These are phyloP conservation scores for Ephialtes manifestator DNA, from an alignment of 2,888 invertebrate species.

Conservation along the genomic window DNA sequence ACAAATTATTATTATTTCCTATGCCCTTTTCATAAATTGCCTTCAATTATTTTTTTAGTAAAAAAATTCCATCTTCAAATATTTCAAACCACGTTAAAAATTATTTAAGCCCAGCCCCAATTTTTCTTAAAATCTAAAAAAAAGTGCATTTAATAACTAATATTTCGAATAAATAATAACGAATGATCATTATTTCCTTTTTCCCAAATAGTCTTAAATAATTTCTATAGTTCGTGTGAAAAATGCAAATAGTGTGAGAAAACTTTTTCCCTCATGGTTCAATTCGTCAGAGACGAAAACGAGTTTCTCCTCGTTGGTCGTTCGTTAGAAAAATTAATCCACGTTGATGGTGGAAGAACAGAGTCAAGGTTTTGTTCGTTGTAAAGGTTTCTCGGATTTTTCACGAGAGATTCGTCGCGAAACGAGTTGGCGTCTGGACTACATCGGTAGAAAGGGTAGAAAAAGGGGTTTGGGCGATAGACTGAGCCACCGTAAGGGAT, in stretches of 20 bases:
- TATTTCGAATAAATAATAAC: too few relatives aligned
- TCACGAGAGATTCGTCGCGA: slow-evolving; percentile 46
- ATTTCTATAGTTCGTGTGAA: slow-evolving; percentile 32
- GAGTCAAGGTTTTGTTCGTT: slow-evolving; percentile 60
- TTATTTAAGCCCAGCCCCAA: neutral
- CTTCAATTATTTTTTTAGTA: slow-evolving; percentile 11
- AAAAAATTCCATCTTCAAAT: too few relatives aligned
- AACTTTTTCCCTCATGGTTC: slow-evolving; percentile 17
- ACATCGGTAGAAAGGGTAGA: neutral
- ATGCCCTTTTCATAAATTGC: neutral
- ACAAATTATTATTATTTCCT: neutral
- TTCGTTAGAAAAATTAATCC: slow-evolving; percentile 72
- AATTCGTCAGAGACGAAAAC: slow-evolving; percentile 23
- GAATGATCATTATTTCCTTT: neutral
- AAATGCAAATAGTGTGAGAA: slow-evolving; percentile 19
- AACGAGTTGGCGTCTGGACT: slow-evolving; percentile 9
- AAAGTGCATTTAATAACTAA: neutral
- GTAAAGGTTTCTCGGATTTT: slow-evolving; percentile 67
- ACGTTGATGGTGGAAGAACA: neutral
- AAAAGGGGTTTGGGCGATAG: slow-evolving; percentile 1
- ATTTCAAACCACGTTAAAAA: too few relatives aligned
- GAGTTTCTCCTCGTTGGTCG: slow-evolving; percentile 26
- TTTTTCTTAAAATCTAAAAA: neutral
- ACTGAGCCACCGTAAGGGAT: slow-evolving; percentile 45
- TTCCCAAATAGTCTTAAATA: neutral